Evolutionary conservation across 2,797 vertebrate genomes (phyloP).

Genomic region (Podargus strigoides): DNA sequence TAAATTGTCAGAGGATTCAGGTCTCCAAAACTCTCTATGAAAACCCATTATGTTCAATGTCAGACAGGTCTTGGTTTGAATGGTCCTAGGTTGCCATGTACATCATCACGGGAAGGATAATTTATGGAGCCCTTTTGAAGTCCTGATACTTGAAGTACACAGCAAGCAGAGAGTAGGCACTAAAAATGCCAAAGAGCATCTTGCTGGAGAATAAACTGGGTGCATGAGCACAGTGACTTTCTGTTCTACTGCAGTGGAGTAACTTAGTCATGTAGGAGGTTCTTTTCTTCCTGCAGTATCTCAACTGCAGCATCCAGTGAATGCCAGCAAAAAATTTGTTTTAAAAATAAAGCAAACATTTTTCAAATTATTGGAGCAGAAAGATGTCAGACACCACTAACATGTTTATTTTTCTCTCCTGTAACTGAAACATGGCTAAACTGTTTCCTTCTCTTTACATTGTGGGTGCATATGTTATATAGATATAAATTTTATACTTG

Average conservation of each 20-base stretch:
- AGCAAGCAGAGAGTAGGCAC: not conserved
- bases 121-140: not conserved
- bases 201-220: not conserved
- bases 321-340: slow-evolving; percentile 64
- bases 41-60: not conserved
- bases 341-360: slow-evolving; percentile 69
- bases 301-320: slow-evolving; percentile 57
- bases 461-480: not conserved
- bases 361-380: slow-evolving; percentile 73
- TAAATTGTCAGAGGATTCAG: not conserved
- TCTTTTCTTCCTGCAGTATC: slow-evolving; percentile 12
- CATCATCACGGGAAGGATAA: not conserved
- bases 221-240: not conserved
- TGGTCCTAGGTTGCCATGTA: not conserved
- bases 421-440: slow-evolving; percentile 72
- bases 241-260: not conserved
- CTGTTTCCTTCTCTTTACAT: slow-evolving; percentile 34
- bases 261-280: not conserved
- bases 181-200: not conserved
- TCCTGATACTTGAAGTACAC: not conserved
- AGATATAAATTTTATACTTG: slow-evolving; percentile 39
- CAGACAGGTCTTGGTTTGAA: not conserved
- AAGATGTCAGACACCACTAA: slow-evolving; percentile 76
- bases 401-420: slow-evolving; percentile 69
- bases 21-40: not conserved